These are phyloP conservation scores for Xiphophorus maculatus DNA, from an alignment of 2,113 vertebrate species.

Conservation along the genomic window DNA sequence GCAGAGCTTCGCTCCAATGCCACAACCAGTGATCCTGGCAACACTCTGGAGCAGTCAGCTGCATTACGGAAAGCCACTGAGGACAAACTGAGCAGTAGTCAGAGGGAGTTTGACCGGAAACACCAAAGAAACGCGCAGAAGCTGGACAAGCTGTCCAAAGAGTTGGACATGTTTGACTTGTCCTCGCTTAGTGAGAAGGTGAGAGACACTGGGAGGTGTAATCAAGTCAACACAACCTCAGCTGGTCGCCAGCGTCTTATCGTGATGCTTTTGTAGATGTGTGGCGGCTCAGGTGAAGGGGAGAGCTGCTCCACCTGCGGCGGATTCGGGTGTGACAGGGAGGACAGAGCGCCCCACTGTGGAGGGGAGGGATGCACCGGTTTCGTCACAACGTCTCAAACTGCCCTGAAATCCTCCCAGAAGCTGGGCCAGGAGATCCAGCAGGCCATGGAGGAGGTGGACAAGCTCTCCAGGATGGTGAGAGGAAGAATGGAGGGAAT, in stretches of 20 bases:
- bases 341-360: conserved; percentile 81
- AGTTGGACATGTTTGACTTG: conserved; percentile 85
- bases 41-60: conserved; percentile 79
- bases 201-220: neutral
- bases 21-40: conserved; percentile 78
- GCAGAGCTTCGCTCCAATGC: conserved; percentile 84
- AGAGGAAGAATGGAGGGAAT: conserved; percentile 9
- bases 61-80: conserved; percentile 80
- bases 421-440: conserved; percentile 89
- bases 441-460: conserved; percentile 88
- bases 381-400: conserved; percentile 76
- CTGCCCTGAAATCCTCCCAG: conserved; percentile 84
- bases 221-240: neutral
- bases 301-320: conserved; percentile 87
- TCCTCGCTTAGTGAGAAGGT: conserved; percentile 85
- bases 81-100: conserved; percentile 78
- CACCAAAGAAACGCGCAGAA: conserved; percentile 85
- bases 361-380: conserved; percentile 87
- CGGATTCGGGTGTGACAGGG: conserved; percentile 81
- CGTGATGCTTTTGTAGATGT: conserved; percentile 77
- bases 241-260: neutral
- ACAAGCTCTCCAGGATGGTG: conserved; percentile 94
- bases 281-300: conserved; percentile 81
- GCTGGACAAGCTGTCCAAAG: conserved; percentile 86
- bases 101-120: conserved; percentile 84